Evolutionary conservation across 2,113 vertebrate genomes (phyloP), one percentile per base, ranked within the genome.

Genomic region (Cephalopterus ornatus): DNA sequence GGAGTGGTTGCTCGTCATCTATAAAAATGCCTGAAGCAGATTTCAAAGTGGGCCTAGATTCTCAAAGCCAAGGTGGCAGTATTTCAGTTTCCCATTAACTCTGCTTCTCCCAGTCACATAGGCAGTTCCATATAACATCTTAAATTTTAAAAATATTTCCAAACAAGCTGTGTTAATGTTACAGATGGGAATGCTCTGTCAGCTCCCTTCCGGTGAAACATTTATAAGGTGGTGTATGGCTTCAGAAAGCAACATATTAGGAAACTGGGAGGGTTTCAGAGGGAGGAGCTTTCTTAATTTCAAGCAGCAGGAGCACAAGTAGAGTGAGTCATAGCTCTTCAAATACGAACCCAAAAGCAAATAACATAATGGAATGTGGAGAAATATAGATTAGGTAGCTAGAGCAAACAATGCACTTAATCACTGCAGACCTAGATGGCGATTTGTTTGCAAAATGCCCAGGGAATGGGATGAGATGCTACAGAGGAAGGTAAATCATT

Each of bases 301-400:
- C 91, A 58, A 68, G 80, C 72, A 73, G 80, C 49, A 92, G 84
- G 91, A 96, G 74, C 74, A 85, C 1, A 2, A 95, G 87, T 72
- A 96, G 81, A 88, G 80, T 97, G 96, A 98, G 44, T 97, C 96
- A 97, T 7, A 62, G 50, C 66, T 93, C 91, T 82, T 88, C 68
- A 44, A 23, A 32, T 71, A 75, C 16, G 44, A 94, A 84, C 79
- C 83, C 78, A 88, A 89, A 63, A 88, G 91, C 53, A 94, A 81
- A 91, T 91, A 95, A 80, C 8, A 41, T 87, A 97, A 93, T 3
- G n/a, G 44, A 82, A 92, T 49, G n/a, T 5, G 8, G 26, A 49
- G 30, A 87, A 85, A 89, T 52, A 55, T 0, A 75, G 68, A 83
- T 85, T 44, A 85, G 85, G 56, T 32, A 46, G 76, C 63, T 61